These are phyloP conservation scores for Desoria tigrina DNA, from an alignment of 2,888 invertebrate genomes.

Conservation along the genomic window DNA sequence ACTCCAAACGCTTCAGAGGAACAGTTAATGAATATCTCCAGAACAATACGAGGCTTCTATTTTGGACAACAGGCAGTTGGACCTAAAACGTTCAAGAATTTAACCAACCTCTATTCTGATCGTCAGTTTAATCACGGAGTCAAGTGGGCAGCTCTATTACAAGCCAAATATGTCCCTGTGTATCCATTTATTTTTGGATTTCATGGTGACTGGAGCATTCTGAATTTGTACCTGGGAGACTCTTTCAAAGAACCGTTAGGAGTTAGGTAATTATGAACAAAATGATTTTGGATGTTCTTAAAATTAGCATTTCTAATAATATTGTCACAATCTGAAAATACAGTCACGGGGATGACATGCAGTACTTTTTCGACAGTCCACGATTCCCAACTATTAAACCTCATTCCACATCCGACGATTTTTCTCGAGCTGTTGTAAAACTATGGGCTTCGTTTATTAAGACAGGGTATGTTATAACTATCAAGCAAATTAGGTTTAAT, in stretches of 20 bases:
- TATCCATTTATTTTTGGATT: conserved; percentile 61
- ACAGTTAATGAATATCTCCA: conserved; percentile 26
- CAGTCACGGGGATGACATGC: conserved; percentile 62
- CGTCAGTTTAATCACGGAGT: conserved; percentile 60
- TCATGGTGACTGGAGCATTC: conserved; percentile 58
- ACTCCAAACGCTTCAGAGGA: conserved; percentile 21
- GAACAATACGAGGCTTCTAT: conserved; percentile 44
- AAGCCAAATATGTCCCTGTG: conserved; percentile 56
- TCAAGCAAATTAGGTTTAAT: neutral
- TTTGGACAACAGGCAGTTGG: conserved; percentile 39
- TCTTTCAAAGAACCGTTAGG: conserved; percentile 35
- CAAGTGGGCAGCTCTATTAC: conserved; percentile 57
- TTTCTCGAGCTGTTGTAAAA: conserved; percentile 57
- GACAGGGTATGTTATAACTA: conserved; percentile 58
- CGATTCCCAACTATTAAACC: conserved; percentile 57
- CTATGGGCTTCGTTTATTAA: conserved; percentile 61
- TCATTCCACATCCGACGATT: conserved; percentile 56
- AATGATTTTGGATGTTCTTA: too few species aligned
- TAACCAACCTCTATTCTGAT: conserved; percentile 58
- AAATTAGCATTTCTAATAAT: neutral
- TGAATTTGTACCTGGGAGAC: conserved; percentile 58
- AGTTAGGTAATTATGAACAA: conserved; percentile 14
- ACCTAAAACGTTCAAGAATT: conserved; percentile 24
- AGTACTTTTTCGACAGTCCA: conserved; percentile 61
- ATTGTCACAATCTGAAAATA: neutral